Conservation (phyloP, 1,140 invertebrate genomes). For the Hycleus phaleratus region DNA sequence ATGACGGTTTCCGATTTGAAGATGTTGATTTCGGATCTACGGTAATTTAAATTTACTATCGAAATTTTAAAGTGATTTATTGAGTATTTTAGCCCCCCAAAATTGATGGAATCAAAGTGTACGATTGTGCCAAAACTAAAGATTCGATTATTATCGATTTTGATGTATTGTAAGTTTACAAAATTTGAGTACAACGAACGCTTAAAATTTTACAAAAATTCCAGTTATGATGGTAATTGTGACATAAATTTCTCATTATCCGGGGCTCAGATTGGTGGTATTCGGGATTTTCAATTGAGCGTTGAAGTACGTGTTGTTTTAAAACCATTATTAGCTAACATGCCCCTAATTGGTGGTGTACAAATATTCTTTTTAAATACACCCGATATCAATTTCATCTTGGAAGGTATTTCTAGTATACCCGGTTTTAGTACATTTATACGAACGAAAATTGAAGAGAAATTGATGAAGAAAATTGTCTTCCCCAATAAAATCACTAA, state of each 20-base stretch:
- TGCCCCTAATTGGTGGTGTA: slow-evolving; percentile 83
- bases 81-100: slow-evolving; percentile 64
- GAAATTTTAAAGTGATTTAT: neutral
- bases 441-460: slow-evolving; percentile 76
- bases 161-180: slow-evolving; percentile 72
- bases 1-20: slow-evolving; percentile 84
- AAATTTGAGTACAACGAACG: neutral
- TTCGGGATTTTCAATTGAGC: slow-evolving; percentile 84
- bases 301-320: slow-evolving; percentile 84
- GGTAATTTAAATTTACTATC: slow-evolving; percentile 43
- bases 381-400: slow-evolving; percentile 88
- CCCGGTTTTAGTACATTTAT: slow-evolving; percentile 85
- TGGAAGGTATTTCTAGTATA: slow-evolving; percentile 86
- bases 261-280: slow-evolving; percentile 68
- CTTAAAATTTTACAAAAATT: slow-evolving; percentile 33
- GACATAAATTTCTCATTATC: slow-evolving; percentile 80
- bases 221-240: slow-evolving; percentile 85
- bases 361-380: slow-evolving; percentile 92
- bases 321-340: slow-evolving; percentile 79
- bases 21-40: slow-evolving; percentile 85
- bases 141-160: slow-evolving; percentile 94
- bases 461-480: slow-evolving; percentile 79
- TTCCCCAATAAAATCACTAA: slow-evolving; percentile 87
- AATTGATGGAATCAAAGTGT: slow-evolving; percentile 88
- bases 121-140: slow-evolving; percentile 79